Evolutionary conservation across 2,888 invertebrate species (phyloP), one percentile per base, ranked within the genome.

Genomic region (Orthosia cruda): DNA sequence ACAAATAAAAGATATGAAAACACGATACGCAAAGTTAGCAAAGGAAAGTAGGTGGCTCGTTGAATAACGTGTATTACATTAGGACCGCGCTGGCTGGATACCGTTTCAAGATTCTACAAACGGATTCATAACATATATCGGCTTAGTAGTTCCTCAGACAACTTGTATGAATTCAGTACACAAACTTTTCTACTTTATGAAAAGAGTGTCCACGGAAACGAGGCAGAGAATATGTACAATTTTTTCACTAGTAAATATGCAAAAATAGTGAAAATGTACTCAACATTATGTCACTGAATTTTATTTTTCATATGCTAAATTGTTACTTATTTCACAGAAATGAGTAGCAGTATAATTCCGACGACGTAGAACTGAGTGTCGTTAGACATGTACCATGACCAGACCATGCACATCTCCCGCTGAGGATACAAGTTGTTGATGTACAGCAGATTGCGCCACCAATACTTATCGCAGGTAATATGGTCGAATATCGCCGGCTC

Each of bases 371-470:
- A 98, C 93, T 98, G 98, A 76, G 98, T 98, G 89, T 98, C 98
- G 88, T 98, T 98, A 13, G 98, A n/a, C 98, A 40, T 97, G n/a
- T n/a, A n/a, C n/a, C n/a, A n/a, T n/a, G n/a, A n/a, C n/a, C n/a
- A n/a, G n/a, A n/a, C n/a, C n/a, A n/a, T n/a, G n/a, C n/a, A n/a
- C n/a, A n/a, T n/a, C n/a, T n/a, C n/a, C n/a, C n/a, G 96, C 90
- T 98, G 97, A 0, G 98, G 98, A 91, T 97, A 98, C 91, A 98
- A 97, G 89, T 98, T 98, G 93, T 98, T 98, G 89, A 98, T 98
- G 91, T 98, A 98, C 20, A 98, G 95, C n/a, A 98, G 97, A 90
- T 98, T 98, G 76, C 98, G 97, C 98, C 98, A 98, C 98, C 98
- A 98, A 92, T 97, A 98, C 82, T 97, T 97, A 68, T 97, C 97